A percentile compares a stretch with the other conserved stretches of the same genome.
Conservation (phyloP, 92 coral and sea anemone species). For the Palythoa heliodiscus region DNA sequence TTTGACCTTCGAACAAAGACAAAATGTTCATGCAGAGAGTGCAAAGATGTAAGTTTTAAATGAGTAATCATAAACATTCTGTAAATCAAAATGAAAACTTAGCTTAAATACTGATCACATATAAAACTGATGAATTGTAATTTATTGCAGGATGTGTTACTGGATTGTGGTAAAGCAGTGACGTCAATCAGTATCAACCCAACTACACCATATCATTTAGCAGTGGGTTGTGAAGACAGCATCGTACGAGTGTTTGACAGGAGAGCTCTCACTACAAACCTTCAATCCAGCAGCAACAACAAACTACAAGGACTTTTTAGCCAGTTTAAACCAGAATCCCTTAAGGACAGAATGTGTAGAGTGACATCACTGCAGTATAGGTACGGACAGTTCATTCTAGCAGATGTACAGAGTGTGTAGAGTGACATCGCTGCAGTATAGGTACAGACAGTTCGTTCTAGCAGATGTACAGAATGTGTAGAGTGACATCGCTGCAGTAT, state of each 20-base stretch:
- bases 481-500: too few species aligned
- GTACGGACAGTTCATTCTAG: background rate
- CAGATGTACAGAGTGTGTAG: conserved; percentile 67
- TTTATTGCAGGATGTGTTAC: conserved; percentile 78
- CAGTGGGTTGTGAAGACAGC: conserved; percentile 96
- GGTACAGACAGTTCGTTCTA: conserved; percentile 41
- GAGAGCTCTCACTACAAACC: conserved; percentile 78
- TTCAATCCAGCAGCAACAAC: conserved; percentile 54
- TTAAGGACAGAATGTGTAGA: conserved; percentile 81
- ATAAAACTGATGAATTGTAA: too few species aligned
- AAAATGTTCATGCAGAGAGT: conserved; percentile 81
- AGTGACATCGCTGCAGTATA: conserved; percentile 74
- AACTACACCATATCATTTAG: conserved; percentile 85
- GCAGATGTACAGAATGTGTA: too few species aligned
- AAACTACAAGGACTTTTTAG: conserved; percentile 84
- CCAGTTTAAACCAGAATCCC: conserved; percentile 91
- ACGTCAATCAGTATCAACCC: conserved; percentile 94
- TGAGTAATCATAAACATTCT: background rate
- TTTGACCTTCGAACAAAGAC: conserved; percentile 94
- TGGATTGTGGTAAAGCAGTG: conserved; percentile 90
- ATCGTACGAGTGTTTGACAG: conserved; percentile 90
- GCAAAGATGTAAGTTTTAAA: conserved; percentile 76
- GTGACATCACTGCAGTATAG: conserved; percentile 76
- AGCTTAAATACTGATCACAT: too few species aligned
- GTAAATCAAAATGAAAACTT: too few species aligned